Evolutionary conservation across 2,888 invertebrate species (phyloP).

Genomic region (Eupelmus urozonus): DNA sequence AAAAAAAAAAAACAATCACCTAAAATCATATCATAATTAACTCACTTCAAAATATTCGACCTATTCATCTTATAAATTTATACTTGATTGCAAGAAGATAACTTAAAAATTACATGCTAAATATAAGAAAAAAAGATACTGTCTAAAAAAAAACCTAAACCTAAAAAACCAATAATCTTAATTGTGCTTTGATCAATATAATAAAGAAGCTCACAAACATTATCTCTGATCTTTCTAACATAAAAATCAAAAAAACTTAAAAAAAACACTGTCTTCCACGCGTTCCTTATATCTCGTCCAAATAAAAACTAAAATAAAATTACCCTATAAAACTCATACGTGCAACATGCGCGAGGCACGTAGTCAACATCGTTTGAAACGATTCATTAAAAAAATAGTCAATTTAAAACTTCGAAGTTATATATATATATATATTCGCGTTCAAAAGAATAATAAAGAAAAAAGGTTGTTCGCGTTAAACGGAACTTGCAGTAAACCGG

Average conservation of each 20-base stretch:
- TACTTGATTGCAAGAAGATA: slow-evolving; percentile 47
- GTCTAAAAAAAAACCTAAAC: slow-evolving; percentile 48
- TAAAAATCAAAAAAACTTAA: slow-evolving; percentile 42
- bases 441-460: slow-evolving; percentile 40
- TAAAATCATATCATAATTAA: slow-evolving; percentile 38
- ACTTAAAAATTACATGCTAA: slow-evolving; percentile 44
- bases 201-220: slow-evolving; percentile 16
- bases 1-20: slow-evolving; percentile 39
- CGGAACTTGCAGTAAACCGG: slow-evolving; percentile 57
- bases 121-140: slow-evolving; percentile 21
- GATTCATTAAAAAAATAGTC: slow-evolving; percentile 53
- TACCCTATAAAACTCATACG: slow-evolving; percentile 53
- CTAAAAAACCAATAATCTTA: slow-evolving; percentile 20
- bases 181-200: slow-evolving; percentile 13
- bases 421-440: too few species aligned
- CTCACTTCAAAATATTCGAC: slow-evolving; percentile 7
- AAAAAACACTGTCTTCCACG: slow-evolving; percentile 43
- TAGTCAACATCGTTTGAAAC: slow-evolving; percentile 26
- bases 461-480: slow-evolving; percentile 39
- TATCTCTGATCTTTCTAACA: slow-evolving; percentile 19
- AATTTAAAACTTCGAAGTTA: slow-evolving; percentile 10
- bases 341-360: slow-evolving; percentile 43
- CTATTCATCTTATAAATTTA: slow-evolving; percentile 28
- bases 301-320: slow-evolving; percentile 40
- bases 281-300: slow-evolving; percentile 38